phyloP scores from a whole-genome alignment of 1,140 invertebrate genomes.

The Saccostrea glomerata region DNA sequence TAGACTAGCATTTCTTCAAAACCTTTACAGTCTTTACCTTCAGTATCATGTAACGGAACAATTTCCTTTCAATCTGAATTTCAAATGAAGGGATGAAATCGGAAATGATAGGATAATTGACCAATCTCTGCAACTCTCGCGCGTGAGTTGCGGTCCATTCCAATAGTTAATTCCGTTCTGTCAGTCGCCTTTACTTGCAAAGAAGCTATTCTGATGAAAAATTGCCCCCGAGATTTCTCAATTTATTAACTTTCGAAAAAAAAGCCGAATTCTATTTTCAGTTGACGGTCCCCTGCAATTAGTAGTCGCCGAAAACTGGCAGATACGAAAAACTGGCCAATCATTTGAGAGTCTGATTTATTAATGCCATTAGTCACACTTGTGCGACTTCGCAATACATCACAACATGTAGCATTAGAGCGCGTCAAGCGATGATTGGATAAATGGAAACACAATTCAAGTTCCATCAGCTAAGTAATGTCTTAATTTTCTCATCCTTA shows the following conservation, averaged over 20 bases:
- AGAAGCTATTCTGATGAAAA: slow-evolving; percentile 32
- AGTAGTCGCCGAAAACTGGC: slow-evolving; percentile 12
- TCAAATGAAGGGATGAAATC: slow-evolving; percentile 34
- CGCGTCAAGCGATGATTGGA: slow-evolving; percentile 28
- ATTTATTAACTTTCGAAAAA: slow-evolving; percentile 37
- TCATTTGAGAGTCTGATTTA: slow-evolving; percentile 4
- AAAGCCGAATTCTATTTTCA: slow-evolving; percentile 36
- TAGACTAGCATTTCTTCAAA: neutral
- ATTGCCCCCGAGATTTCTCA: slow-evolving; percentile 35
- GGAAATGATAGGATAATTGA: slow-evolving; percentile 34
- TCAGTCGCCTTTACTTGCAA: slow-evolving; percentile 14
- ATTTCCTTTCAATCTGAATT: slow-evolving; percentile 32
- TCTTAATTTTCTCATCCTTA: slow-evolving; percentile 32
- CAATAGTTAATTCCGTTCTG: slow-evolving; percentile 33
- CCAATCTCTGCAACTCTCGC: slow-evolving; percentile 34
- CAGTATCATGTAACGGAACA: slow-evolving; percentile 19
- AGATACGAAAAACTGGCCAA: slow-evolving; percentile 29
- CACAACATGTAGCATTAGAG: slow-evolving; percentile 34
- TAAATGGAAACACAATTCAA: slow-evolving; percentile 29
- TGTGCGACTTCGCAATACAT: slow-evolving; percentile 18
- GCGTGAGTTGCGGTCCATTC: slow-evolving; percentile 28
- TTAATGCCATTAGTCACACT: slow-evolving; percentile 36
- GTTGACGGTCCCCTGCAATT: slow-evolving; percentile 32
- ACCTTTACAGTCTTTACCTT: neutral
- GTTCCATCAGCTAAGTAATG: slow-evolving; percentile 21